Evolutionary conservation across 1,140 invertebrate genomes (phyloP), one percentile per base, ranked within the genome.

Genomic region (Globodera rostochiensis): DNA sequence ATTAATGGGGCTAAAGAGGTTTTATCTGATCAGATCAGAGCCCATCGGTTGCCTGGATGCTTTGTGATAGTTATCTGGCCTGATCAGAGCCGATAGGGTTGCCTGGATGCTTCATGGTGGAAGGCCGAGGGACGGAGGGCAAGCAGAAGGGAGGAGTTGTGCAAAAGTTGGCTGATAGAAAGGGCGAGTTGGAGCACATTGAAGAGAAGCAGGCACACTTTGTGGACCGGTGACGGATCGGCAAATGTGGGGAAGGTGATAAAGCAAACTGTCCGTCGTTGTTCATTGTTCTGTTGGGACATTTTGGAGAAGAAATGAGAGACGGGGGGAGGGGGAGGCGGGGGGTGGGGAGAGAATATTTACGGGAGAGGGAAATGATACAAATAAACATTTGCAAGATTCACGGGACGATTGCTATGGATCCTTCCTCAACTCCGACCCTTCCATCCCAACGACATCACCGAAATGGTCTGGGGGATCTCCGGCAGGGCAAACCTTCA

Each of bases 61-160:
- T 45, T 21, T 7, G 8, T 45, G 36, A 69, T 21, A 3, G 7
- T 69, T 45, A 69, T 69, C 67, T 45, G 8, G 46, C 1, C 9
- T 19, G 69, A 71, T 71, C 69, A 45, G 25, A 15, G 8, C n/a
- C 1, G 67, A 69, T 21, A 3, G 67, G 67, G 67, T 71, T 71
- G 46, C 69, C 69, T 71, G 69, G 69, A 71, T 47, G 69, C n/a
- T 71, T 71, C n/a, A 19, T 71, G 36, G 19, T 71, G 69, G n/a
- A 71, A 71, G 8, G 69, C 69, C 36, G 36, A 45, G 5, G 69
- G 46, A 47, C 36, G 69, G 69, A 71, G 36, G n/a, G 69, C 46
- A n/a, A 71, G 69, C 5, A 71, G 21, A 11, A 71, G 46, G 13
- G 46, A 47, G 11, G 69, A 9, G 46, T 71, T 71, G 36, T 71